These are phyloP conservation scores for Chorisops tibialis DNA, from an alignment of 2,888 invertebrate genomes.

Conservation along the genomic window DNA sequence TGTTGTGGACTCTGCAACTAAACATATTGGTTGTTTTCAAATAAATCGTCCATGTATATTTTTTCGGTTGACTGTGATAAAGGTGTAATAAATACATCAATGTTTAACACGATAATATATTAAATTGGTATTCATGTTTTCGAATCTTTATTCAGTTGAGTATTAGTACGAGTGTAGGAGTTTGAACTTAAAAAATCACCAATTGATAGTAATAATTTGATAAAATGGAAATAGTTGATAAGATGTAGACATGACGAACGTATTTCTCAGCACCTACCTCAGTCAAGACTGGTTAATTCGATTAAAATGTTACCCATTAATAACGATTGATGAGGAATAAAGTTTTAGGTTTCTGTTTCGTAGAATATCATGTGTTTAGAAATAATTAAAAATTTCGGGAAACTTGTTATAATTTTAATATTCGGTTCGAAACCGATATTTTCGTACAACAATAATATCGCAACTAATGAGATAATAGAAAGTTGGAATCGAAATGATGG, in stretches of 20 bases:
- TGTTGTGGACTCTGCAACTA: no score
- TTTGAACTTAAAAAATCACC: constrained; percentile 21
- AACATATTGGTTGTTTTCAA: no score
- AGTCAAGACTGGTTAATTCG: background rate
- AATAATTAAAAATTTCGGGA: no score
- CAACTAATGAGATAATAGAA: background rate
- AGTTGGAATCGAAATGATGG: background rate
- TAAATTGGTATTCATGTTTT: constrained; percentile 17
- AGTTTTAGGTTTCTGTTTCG: no score
- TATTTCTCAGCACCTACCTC: background rate
- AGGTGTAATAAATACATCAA: constrained; percentile 21
- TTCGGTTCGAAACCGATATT: background rate
- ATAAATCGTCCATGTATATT: no score
- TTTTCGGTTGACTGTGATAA: constrained; percentile 6
- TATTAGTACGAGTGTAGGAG: constrained; percentile 20
- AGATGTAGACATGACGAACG: constrained; percentile 23
- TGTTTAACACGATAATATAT: constrained; percentile 12
- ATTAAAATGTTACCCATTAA: constrained; percentile 6
- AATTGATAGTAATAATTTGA: constrained; percentile 20
- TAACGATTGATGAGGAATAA: background rate
- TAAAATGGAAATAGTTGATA: constrained; percentile 22
- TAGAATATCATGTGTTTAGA: no score
- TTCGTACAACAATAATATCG: background rate
- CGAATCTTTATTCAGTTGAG: constrained; percentile 9
- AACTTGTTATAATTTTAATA: background rate